Evolutionary conservation across 1,140 invertebrate genomes (phyloP).

Genomic region (Solenopsis invicta): DNA sequence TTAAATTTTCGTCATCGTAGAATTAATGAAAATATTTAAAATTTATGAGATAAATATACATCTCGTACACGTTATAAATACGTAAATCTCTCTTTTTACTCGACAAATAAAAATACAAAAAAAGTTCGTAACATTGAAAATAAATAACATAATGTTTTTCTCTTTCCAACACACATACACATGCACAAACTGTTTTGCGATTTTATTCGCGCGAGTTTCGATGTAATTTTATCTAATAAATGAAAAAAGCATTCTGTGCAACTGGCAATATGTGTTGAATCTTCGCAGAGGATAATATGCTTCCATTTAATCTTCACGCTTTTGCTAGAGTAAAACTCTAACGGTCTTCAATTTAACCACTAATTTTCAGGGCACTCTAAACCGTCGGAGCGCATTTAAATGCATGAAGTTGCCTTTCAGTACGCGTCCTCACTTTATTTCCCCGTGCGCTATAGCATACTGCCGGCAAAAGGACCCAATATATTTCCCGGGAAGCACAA

Average conservation of each 20-base stretch:
- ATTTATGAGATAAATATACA: not conserved
- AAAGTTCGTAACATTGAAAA: not conserved
- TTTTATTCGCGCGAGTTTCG: not conserved
- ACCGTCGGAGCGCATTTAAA: constrained; percentile 51
- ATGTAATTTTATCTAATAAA: not conserved
- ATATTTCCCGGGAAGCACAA: constrained; percentile 44
- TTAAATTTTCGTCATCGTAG: not conserved
- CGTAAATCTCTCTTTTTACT: not conserved
- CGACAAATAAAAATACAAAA: not conserved
- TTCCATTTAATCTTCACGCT: constrained; percentile 48
- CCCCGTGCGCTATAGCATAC: not conserved
- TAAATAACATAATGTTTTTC: not conserved
- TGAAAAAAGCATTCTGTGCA: not conserved
- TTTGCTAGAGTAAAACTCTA: constrained; percentile 48
- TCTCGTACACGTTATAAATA: too few relatives aligned
- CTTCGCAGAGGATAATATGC: constrained; percentile 1
- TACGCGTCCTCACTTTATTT: constrained; percentile 54
- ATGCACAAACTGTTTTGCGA: not conserved
- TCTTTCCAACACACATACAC: too few relatives aligned
- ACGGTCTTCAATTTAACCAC: constrained; percentile 57
- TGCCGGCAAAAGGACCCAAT: constrained; percentile 32
- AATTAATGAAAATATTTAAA: constrained; percentile 26
- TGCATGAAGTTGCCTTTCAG: constrained; percentile 58
- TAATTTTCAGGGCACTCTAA: constrained; percentile 53
- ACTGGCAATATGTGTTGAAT: not conserved